Evolutionary conservation across 2,888 invertebrate species (phyloP).

Genomic region (Aphidoletes aphidimyza): DNA sequence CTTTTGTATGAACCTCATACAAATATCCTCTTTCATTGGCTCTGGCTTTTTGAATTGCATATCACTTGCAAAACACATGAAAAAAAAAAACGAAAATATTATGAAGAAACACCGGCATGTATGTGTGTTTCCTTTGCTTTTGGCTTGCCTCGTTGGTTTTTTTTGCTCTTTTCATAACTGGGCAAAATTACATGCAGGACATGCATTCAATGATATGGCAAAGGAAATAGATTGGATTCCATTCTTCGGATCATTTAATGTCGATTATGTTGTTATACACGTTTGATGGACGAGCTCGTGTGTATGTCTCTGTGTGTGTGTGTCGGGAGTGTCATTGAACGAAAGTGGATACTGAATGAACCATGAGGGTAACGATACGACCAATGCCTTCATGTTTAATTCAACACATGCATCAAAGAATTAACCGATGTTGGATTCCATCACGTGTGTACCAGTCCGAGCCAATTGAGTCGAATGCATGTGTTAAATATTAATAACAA

Average conservation of each 20-base stretch:
- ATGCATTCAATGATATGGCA: conserved; percentile 29
- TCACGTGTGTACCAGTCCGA: not conserved
- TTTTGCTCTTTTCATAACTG: not conserved
- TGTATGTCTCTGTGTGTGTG: too few relatives aligned
- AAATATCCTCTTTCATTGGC: not conserved
- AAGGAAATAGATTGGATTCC: conserved; percentile 14
- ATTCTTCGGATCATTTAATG: conserved; percentile 34
- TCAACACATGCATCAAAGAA: conserved; percentile 16
- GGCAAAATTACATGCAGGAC: conserved; percentile 21
- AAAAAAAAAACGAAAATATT: not conserved
- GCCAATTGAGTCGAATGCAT: conserved; percentile 31
- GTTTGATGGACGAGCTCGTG: conserved; percentile 16
- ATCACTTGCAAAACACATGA: not conserved
- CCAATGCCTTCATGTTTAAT: conserved; percentile 16
- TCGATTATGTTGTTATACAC: conserved; percentile 31
- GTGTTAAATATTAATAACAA: conserved; percentile 26
- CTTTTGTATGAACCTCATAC: conserved; percentile 17
- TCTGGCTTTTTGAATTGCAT: not conserved
- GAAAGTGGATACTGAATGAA: not conserved
- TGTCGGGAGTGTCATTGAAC: not conserved
- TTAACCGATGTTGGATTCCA: conserved; percentile 24
- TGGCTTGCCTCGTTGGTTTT: too few relatives aligned
- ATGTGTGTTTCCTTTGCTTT: not conserved
- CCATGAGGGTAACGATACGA: not conserved
- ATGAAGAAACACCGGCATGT: not conserved